phyloP scores from a whole-genome alignment of 1,140 invertebrate genomes.

The Drosophila sp. region DNA sequence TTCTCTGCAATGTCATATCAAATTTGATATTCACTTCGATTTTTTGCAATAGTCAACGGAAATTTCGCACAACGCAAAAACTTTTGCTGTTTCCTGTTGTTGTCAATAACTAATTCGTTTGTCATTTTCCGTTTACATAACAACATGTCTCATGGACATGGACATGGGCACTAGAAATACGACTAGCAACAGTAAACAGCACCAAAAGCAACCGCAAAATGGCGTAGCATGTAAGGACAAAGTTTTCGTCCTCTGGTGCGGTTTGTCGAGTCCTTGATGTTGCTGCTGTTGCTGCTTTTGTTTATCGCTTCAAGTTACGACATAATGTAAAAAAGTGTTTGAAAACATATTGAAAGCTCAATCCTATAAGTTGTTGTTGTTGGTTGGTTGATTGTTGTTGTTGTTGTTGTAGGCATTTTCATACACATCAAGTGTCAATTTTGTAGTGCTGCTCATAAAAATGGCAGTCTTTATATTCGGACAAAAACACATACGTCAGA shows the following conservation, averaged over 20 bases:
- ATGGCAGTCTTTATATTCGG: conserved; percentile 41
- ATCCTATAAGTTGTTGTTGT: conserved; percentile 11
- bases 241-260: conserved; percentile 63
- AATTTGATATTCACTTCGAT: conserved; percentile 43
- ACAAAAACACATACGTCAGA: conserved; percentile 15
- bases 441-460: conserved; percentile 68
- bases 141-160: conserved; percentile 39
- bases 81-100: conserved; percentile 75
- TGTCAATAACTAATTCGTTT: conserved; percentile 82
- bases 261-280: conserved; percentile 56
- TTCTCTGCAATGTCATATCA: conserved; percentile 32
- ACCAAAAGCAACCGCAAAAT: conserved; percentile 59
- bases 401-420: conserved; percentile 35
- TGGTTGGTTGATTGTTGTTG: conserved; percentile 8
- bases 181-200: neutral
- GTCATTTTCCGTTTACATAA: conserved; percentile 81
- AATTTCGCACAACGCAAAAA: conserved; percentile 73
- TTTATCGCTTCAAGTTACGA: conserved; percentile 67
- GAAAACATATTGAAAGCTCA: conserved; percentile 73
- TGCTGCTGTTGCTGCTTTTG: conserved; percentile 47
- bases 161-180: neutral
- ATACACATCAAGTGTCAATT: conserved; percentile 64
- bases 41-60: conserved; percentile 63
- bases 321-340: conserved; percentile 72
- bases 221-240: conserved; percentile 69